Base-by-base conservation (phyloP, 2,113 vertebrate species). In the Neodon shergylaensis region DNA sequence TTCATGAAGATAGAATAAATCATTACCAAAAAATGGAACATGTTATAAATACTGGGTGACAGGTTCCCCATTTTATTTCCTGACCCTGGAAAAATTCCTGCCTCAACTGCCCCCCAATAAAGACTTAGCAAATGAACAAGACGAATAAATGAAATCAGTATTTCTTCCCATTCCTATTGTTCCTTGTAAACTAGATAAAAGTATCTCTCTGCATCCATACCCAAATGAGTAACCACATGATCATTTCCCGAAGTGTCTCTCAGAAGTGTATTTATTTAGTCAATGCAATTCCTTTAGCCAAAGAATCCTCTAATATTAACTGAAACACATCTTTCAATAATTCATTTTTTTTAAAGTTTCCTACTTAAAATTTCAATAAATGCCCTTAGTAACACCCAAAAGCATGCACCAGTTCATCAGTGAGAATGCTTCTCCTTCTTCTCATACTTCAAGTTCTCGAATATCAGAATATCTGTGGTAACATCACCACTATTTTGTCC, bases 281-380 rank as follows among this genome's bases (percentile, higher is more conserved):
- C 52, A 52, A 31, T 22, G 61, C 3, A 78, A 76, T 66, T 70
- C 54, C 5, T 90, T 94, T 28, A 74, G 22, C 86, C 8, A 92
- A 83, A 42, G 0, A 49, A 97, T 63, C 78, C 94, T 88, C 47
- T 87, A 94, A 74, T 63, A 72, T 8, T 84, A 58, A 61, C 88
- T 49, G 33, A 33, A 70, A 0, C 6, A 52, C 4, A 6, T 70
- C 65, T 63, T 12, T 72, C 95, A 24, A 0, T 65, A 58, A 16
- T 11, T 89, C 54, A 21, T 58, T 58, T 33, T 63, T 85, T 85
- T 28, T 13, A 47, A 36, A 58, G 63, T 36, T 86, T 95, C 96
- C 86, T 91, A 82, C 88, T 94, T 92, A 47, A 33, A 88, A 94
- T 97, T 94, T 91, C 76, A 85, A 94, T 88, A 95, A 72, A 90